These are phyloP conservation scores for Cecropterus lyciades DNA, from an alignment of 1,140 invertebrate genomes.

Conservation along the genomic window DNA sequence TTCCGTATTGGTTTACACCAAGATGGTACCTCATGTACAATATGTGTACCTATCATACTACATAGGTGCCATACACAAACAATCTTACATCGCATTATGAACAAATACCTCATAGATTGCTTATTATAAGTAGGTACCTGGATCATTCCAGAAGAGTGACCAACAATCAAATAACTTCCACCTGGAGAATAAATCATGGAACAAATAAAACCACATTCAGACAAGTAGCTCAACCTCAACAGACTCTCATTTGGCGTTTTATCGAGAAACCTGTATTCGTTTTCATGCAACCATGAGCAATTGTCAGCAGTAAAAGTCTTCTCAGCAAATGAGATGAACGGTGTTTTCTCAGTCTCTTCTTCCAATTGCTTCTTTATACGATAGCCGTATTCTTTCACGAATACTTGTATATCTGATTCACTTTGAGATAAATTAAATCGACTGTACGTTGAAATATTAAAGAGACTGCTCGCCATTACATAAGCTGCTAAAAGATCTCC, in stretches of 20 bases:
- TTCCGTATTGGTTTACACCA: no score
- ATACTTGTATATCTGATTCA: constrained; percentile 60
- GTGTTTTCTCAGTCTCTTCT: constrained; percentile 41
- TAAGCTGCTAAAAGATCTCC: no score
- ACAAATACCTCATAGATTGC: no score
- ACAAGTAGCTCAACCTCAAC: constrained; percentile 52
- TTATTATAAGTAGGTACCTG: constrained; percentile 49
- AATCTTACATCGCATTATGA: no score
- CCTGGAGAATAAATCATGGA: constrained; percentile 61
- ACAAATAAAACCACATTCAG: constrained; percentile 63
- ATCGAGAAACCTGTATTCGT: constrained; percentile 60
- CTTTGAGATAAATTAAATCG: constrained; percentile 58
- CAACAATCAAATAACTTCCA: constrained; percentile 62
- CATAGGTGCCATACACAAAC: no score
- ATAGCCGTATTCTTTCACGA: constrained; percentile 61
- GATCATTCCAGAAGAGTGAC: constrained; percentile 67
- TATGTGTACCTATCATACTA: no score
- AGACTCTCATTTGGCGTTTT: constrained; percentile 60
- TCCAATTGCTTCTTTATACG: constrained; percentile 59
- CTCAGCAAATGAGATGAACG: constrained; percentile 64
- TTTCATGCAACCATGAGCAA: constrained; percentile 59
- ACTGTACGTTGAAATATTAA: constrained; percentile 54
- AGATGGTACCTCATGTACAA: no score
- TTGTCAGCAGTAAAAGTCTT: constrained; percentile 49
- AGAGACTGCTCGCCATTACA: constrained; percentile 46